Percentiles rank a stretch among this genome's conserved stretches.
phyloP scores from a whole-genome alignment of 1,140 invertebrate species.

The Drosophila oshimai region DNA sequence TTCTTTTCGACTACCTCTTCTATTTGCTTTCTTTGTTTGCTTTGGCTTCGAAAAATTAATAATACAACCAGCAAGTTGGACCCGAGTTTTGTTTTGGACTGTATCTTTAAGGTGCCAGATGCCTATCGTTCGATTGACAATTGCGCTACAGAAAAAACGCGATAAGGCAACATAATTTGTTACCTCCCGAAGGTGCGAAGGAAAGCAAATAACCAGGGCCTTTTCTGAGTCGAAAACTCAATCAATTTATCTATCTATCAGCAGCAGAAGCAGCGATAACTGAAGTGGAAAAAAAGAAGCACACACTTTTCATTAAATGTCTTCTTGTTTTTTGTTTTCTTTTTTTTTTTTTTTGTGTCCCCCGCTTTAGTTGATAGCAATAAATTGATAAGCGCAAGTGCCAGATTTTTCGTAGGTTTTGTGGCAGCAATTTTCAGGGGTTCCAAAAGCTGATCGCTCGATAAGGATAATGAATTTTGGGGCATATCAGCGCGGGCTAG shows the following conservation, averaged over 20 bases:
- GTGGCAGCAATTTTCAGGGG: slow-evolving; percentile 23
- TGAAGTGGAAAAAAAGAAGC: slow-evolving; percentile 36
- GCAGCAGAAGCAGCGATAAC: slow-evolving; percentile 48
- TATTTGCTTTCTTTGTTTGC: slow-evolving; percentile 45
- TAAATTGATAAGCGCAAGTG: slow-evolving; percentile 72
- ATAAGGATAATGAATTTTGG: slow-evolving; percentile 38
- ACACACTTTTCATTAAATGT: slow-evolving; percentile 78
- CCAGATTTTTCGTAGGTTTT: slow-evolving; percentile 55
- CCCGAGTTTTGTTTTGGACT: not conserved
- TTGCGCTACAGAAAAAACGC: slow-evolving; percentile 61
- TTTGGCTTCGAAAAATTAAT: slow-evolving; percentile 46
- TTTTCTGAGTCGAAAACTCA: slow-evolving; percentile 48
- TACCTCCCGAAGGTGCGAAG: slow-evolving; percentile 33
- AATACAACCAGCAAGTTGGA: slow-evolving; percentile 23
- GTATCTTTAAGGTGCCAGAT: slow-evolving; percentile 49
- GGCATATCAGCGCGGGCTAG: slow-evolving; percentile 1
- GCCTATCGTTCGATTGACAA: slow-evolving; percentile 73
- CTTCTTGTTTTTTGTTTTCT: slow-evolving; percentile 21
- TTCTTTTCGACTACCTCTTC: slow-evolving; percentile 23
- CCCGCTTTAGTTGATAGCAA: slow-evolving; percentile 62
- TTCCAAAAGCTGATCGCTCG: slow-evolving; percentile 30
- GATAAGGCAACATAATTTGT: slow-evolving; percentile 72
- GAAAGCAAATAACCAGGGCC: slow-evolving; percentile 23
- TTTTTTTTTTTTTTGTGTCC: slow-evolving; percentile 9
- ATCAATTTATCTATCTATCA: slow-evolving; percentile 72